A percentile compares a stretch with the other conserved stretches of the same genome.
phyloP scores from a whole-genome alignment of 2,888 invertebrate genomes.

The Andrena bucephala region DNA sequence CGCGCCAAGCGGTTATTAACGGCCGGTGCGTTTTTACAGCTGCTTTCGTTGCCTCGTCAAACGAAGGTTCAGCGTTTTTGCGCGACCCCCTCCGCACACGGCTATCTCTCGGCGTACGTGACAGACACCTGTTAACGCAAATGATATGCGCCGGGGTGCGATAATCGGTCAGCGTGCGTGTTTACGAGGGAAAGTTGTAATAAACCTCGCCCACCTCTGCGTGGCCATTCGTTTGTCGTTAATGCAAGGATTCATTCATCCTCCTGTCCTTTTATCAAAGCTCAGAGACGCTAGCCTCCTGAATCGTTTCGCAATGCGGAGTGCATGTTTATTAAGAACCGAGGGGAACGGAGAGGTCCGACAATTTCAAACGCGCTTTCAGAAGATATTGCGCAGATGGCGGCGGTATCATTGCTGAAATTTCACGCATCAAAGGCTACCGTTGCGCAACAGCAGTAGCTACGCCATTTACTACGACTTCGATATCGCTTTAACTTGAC shows the following conservation, averaged over 20 bases:
- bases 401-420: conserved; percentile 16
- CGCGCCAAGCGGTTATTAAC: not conserved
- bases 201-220: conserved; percentile 11
- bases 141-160: conserved; percentile 10
- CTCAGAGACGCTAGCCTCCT: too few relatives aligned
- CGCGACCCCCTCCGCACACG: not conserved
- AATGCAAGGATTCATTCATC: not conserved
- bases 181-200: conserved; percentile 27
- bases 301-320: not conserved
- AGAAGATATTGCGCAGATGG: conserved; percentile 7
- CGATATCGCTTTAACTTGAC: conserved; percentile 9
- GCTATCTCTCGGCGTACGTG: not conserved
- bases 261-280: not conserved
- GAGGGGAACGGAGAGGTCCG: not conserved
- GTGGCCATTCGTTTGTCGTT: not conserved
- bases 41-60: not conserved
- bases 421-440: conserved; percentile 28
- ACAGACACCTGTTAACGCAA: conserved; percentile 46
- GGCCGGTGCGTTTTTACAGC: not conserved
- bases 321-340: not conserved
- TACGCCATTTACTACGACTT: not conserved
- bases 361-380: not conserved
- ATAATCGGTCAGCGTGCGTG: conserved; percentile 34
- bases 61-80: conserved; percentile 3
- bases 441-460: conserved; percentile 15